Base-by-base conservation (phyloP, 2,797 vertebrate species). In the Alfaro cultratus region DNA sequence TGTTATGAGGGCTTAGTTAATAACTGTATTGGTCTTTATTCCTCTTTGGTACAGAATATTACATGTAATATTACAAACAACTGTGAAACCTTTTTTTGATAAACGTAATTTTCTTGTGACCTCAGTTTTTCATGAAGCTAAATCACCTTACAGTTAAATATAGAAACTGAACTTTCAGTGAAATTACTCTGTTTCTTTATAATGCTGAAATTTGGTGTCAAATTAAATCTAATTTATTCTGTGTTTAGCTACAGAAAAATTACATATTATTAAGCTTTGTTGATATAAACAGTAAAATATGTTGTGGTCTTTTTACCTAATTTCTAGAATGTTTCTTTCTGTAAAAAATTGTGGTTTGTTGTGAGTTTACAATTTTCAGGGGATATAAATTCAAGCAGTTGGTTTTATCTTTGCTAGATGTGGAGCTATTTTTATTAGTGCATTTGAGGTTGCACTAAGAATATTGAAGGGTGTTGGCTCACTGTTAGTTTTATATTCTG, bases 371-470 rank as follows among this genome's bases (percentile, higher is more conserved):
- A 43, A 73, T 75, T 83, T 83, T 62, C 13, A 1, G 47, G 60
- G 80, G 51, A 72, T 26, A 55, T 46, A 64, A 8, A 73, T 71
- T 26, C 3, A 87, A 81, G 80, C 9, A 1, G 9, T 78, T 78
- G 75, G 57, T 82, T 82, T 76, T 76, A 11, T 74, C 39, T 10
- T 23, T 76, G 78, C 68, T 79, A 73, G 51, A 79, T 23, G n/a
- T 34, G 21, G 64, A 36, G 47, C 15, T 51, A 34, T 47, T 76
- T 80, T 79, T 83, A 74, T 47, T 43, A 39, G 80, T 89, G 80
- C 71, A 34, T 67, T 51, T 86, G 74, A 87, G 85, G 70, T 88
- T 93, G 89, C 93, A 93, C 88, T 93, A 85, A 39, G 79, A 92
- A 87, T 90, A 88, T 4, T 46, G 45, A 89, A 89, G 43, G 11